Evolutionary conservation across 53 echinoderm and acorn worm species (phyloP).

Genomic region (Astropecten irregularis): DNA sequence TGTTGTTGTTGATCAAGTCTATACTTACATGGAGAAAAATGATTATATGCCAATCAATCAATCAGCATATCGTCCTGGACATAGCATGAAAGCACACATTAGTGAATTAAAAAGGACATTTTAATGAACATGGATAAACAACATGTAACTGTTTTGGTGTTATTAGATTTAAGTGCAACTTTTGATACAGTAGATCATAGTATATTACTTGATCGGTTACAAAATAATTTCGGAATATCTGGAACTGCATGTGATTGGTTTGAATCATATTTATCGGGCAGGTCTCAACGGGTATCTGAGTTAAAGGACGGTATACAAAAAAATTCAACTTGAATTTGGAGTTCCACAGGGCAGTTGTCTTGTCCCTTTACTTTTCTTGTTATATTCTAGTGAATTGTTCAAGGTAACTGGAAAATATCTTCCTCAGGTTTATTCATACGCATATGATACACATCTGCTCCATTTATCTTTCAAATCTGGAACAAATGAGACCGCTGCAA

Average conservation of each 20-base stretch:
- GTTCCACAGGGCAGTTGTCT: constrained; percentile 49
- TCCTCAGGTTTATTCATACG: neutral
- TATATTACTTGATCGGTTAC: neutral
- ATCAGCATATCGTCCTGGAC: neutral
- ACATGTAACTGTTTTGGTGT: neutral
- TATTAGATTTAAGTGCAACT: neutral
- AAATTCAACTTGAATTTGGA: neutral
- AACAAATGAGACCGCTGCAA: too few relatives aligned
- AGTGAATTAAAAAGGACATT: neutral
- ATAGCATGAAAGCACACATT: neutral
- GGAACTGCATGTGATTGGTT: neutral
- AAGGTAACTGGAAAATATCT: constrained; percentile 4
- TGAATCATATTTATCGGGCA: constrained; percentile 14
- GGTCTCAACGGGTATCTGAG: constrained; percentile 15
- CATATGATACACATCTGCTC: neutral
- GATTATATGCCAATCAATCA: neutral
- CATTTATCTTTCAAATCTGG: too few relatives aligned
- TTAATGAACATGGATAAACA: neutral
- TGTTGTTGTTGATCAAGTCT: neutral
- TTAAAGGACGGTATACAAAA: neutral
- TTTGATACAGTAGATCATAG: neutral
- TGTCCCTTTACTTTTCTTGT: constrained; percentile 22
- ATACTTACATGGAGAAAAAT: too few relatives aligned
- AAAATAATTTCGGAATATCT: neutral
- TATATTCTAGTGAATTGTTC: constrained; percentile 30